Evolutionary conservation across 2,113 vertebrate species (phyloP).

Genomic region (Ammodytes dubius): DNA sequence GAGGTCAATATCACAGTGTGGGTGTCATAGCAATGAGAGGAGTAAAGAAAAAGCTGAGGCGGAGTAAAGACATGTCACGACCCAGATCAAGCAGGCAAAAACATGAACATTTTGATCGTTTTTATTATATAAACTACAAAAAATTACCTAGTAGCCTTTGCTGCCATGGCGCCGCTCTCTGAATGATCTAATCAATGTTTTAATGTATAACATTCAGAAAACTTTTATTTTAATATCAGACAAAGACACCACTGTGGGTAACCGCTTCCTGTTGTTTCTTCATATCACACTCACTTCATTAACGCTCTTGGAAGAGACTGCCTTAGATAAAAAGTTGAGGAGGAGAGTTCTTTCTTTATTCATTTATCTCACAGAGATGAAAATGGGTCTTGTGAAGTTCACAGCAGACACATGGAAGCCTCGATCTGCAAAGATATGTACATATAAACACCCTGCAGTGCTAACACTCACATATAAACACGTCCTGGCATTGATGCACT

Average conservation of each 20-base stretch:
- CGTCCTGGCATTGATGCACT: not conserved
- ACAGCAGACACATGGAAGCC: slow-evolving; percentile 12
- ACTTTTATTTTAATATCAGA: slow-evolving; percentile 40
- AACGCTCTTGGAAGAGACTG: slow-evolving; percentile 13
- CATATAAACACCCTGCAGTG: slow-evolving; percentile 15
- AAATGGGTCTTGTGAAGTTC: slow-evolving; percentile 31
- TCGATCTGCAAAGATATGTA: slow-evolving; percentile 28
- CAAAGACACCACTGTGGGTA: slow-evolving; percentile 11
- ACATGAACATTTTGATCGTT: not conserved
- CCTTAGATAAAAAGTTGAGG: slow-evolving; percentile 19
- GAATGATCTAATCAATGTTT: not conserved
- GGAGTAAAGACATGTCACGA: not conserved
- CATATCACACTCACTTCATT: slow-evolving; percentile 16
- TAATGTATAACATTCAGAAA: too few species aligned
- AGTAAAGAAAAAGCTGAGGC: not conserved
- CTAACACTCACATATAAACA: slow-evolving; percentile 28
- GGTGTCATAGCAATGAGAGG: not conserved
- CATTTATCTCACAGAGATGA: slow-evolving; percentile 21
- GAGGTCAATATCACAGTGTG: slow-evolving; percentile 23
- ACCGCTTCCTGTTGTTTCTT: slow-evolving; percentile 15
- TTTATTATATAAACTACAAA: not conserved
- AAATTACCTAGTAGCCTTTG: not conserved
- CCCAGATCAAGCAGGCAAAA: not conserved
- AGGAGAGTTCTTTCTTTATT: not conserved
- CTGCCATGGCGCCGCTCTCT: not conserved